Evolutionary conservation across 2,113 vertebrate genomes (phyloP).

Genomic region (Archilochus colubris): DNA sequence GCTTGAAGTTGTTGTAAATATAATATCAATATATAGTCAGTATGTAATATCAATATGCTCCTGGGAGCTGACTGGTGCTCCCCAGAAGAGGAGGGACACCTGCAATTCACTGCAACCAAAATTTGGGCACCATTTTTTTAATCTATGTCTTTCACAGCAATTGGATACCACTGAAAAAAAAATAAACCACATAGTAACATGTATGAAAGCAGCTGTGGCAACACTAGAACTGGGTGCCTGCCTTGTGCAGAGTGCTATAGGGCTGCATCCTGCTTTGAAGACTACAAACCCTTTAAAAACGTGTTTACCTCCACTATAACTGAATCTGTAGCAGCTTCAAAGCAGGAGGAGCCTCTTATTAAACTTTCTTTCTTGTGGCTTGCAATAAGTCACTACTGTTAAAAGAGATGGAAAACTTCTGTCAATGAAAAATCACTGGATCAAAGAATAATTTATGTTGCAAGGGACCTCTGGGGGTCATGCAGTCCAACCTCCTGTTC

Average conservation of each 20-base stretch:
- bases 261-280: not conserved
- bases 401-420: not conserved
- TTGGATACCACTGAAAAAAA: not conserved
- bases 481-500: not conserved
- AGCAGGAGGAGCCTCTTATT: not conserved
- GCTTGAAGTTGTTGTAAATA: not conserved
- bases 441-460: not conserved
- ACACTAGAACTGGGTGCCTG: not conserved
- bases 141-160: not conserved
- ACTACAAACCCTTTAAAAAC: not conserved
- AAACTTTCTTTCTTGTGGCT: not conserved
- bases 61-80: not conserved
- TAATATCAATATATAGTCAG: rapidly evolving
- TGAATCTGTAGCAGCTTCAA: not conserved
- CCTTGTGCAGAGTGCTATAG: not conserved
- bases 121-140: not conserved
- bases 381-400: not conserved
- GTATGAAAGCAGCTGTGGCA: not conserved
- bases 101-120: not conserved
- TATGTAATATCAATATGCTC: rapidly evolving
- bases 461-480: not conserved
- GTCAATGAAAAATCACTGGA: not conserved
- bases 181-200: not conserved
- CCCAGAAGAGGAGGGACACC: not conserved
- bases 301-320: not conserved